Base-by-base conservation (phyloP, 1,140 invertebrate genomes). In the silkworm (Bombyx mori) region DNA sequence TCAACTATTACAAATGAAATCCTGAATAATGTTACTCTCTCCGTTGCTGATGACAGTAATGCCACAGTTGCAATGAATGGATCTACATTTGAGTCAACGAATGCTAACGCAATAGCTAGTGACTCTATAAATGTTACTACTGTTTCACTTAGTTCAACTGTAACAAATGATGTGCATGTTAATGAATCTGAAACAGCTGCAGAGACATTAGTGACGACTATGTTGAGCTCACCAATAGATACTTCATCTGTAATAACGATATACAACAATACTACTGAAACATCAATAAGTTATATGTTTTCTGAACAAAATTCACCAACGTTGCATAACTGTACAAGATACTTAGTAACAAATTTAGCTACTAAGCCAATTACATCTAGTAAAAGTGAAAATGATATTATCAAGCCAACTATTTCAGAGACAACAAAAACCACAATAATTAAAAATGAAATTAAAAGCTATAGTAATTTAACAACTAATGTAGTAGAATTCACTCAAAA, bases 21-120 rank as follows among this genome's bases (percentile, higher is more conserved):
- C 26, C 26, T 35, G 4, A 35, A 35, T 35, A 35, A 35, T 35
- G 26, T 35, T 35, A 35, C 26, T 35, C 26, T 35, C 4, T 35
- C 26, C 26, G 26, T 35, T 35, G 26, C 2, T 35, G 26, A 35
- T 35, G 4, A 3, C 26, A 35, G 26, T 35, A 35, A 35, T 35
- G 26, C 26, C 4, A 35, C 26, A 35, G 4, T 35, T 35, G 26
- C 2, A 35, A 35, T 35, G 2, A 35, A 35, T 35, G 4, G 26
- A 5, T 35, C 7, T 7, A 59, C 59, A 8, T 42, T 18, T 26
- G 56, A 22, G 43, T 22, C 51, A 50, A 61, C 57, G 12, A 63
- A 44, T 26, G 8, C 8, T 42, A 65, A n/a, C 1, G 63, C 54
- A 44, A 68, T 51, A 45, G 18, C 48, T 44, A 54, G 57, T 51